Percentiles rank a stretch among this genome's conserved stretches.
Evolutionary conservation across 2,888 invertebrate genomes (phyloP).

Genomic region (Drosophila mercatorum): DNA sequence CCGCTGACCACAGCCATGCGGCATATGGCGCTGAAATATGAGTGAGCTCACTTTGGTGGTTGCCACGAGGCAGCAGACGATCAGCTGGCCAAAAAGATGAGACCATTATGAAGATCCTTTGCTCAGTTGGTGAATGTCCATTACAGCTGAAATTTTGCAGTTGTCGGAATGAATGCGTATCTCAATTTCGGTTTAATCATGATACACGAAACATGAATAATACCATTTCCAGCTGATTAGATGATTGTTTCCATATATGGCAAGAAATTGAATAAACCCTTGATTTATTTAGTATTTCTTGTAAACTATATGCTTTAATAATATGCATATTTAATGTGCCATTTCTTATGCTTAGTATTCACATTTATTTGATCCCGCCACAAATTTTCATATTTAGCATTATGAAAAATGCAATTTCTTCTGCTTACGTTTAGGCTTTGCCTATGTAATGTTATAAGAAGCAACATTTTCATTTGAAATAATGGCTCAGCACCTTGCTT

Average conservation of each 20-base stretch:
- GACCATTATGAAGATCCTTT: constrained; percentile 3
- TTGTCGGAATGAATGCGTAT: background rate
- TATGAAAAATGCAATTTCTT: background rate
- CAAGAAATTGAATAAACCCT: too few relatives aligned
- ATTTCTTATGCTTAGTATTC: background rate
- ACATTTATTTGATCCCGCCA: background rate
- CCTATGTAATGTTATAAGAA: background rate
- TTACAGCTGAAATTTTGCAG: constrained; percentile 27
- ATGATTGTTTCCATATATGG: too few relatives aligned
- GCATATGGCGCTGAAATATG: constrained; percentile 55
- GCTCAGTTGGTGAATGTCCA: background rate
- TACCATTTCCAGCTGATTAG: background rate
- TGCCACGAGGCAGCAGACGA: constrained; percentile 17
- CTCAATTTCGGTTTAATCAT: background rate
- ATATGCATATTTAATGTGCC: background rate
- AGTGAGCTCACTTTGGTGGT: constrained; percentile 22
- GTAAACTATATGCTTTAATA: background rate
- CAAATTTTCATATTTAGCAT: background rate
- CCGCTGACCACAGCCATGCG: constrained; percentile 35
- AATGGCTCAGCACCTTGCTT: constrained; percentile 13
- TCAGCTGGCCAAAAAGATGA: constrained; percentile 38
- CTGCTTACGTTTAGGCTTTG: background rate
- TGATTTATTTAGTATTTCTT: too few relatives aligned
- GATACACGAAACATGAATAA: background rate
- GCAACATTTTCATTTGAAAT: constrained; percentile 2